These are phyloP conservation scores for Bambusicola thoracicus DNA, from an alignment of 2,113 vertebrate species.

Conservation along the genomic window DNA sequence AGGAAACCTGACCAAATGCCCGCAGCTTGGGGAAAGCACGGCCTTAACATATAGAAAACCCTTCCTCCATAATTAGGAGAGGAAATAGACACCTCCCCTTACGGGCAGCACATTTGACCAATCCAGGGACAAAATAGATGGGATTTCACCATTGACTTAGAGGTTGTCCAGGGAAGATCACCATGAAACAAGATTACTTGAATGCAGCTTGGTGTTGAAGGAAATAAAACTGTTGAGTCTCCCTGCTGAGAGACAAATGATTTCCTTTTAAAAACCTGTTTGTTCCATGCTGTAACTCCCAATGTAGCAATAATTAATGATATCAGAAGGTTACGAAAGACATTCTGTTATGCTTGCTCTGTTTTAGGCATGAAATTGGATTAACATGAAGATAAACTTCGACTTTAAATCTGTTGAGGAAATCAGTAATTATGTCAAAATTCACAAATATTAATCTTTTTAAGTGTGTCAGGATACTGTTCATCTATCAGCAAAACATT, in stretches of 20 bases:
- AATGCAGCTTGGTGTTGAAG: conserved; percentile 55
- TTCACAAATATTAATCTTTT: conserved; percentile 60
- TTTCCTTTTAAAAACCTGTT: conserved; percentile 84
- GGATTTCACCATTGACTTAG: conserved; percentile 54
- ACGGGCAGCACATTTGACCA: conserved; percentile 68
- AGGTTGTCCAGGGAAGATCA: conserved; percentile 60
- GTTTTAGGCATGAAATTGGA: conserved; percentile 81
- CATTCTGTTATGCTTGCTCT: conserved; percentile 72
- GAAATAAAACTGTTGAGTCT: conserved; percentile 74
- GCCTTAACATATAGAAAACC: conserved; percentile 66
- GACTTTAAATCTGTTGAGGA: conserved; percentile 72
- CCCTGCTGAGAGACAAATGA: conserved; percentile 85
- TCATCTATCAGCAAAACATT: background rate
- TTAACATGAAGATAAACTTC: conserved; percentile 78
- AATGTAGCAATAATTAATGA: conserved; percentile 84
- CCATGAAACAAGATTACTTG: conserved; percentile 60
- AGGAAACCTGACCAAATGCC: conserved; percentile 80
- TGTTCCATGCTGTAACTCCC: conserved; percentile 79
- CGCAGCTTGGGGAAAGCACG: conserved; percentile 67
- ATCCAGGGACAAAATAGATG: conserved; percentile 60
- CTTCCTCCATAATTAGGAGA: conserved; percentile 68
- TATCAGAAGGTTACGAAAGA: conserved; percentile 79
- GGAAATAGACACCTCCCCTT: conserved; percentile 64
- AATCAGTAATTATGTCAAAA: conserved; percentile 76
- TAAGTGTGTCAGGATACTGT: conserved; percentile 9